phyloP scores from a whole-genome alignment of 2,888 invertebrate genomes.

The Cephus pulcher region DNA sequence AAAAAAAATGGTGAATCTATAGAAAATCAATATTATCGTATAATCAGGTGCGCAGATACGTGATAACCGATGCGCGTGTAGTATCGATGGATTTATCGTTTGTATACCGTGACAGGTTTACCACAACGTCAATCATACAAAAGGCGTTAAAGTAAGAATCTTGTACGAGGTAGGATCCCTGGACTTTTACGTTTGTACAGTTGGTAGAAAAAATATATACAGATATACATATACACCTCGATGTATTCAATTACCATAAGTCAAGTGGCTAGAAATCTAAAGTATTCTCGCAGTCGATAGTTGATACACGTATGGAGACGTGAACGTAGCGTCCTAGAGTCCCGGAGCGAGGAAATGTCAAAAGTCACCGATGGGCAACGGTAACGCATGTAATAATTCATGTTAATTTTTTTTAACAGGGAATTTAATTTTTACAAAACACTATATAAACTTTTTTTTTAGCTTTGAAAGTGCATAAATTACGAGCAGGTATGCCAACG shows the following conservation, averaged over 20 bases:
- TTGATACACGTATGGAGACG: background rate
- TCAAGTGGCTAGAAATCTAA: background rate
- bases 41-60: background rate
- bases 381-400: background rate
- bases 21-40: background rate
- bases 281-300: background rate
- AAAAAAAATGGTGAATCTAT: background rate
- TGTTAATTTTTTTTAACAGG: background rate
- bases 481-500: background rate
- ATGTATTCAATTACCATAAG: background rate
- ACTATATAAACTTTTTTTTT: background rate
- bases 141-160: background rate
- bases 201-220: background rate
- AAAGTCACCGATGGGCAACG: background rate
- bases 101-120: background rate
- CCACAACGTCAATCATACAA: background rate
- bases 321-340: background rate
- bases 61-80: background rate
- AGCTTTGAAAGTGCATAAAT: background rate
- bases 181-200: background rate
- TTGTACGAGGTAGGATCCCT: background rate
- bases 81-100: background rate
- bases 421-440: background rate
- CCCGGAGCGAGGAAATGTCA: background rate
- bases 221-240: background rate